A percentile compares a stretch with the other conserved stretches of the same genome.
These are phyloP conservation scores for Drosophila watanabei DNA, from an alignment of 1,140 invertebrate species.

Conservation along the genomic window DNA sequence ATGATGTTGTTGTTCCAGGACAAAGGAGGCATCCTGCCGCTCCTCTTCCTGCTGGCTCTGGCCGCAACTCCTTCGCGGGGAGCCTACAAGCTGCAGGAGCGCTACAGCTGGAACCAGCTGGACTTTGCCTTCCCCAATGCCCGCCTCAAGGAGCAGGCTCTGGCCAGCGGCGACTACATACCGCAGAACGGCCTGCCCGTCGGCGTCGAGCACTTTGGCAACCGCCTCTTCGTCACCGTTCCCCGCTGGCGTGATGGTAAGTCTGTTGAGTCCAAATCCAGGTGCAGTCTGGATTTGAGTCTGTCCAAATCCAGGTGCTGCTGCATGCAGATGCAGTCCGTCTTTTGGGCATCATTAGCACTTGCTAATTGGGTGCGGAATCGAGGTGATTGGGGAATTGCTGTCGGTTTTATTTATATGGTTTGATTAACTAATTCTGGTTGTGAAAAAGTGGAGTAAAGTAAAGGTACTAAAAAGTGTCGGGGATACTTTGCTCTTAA, in stretches of 20 bases:
- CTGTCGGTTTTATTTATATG: not conserved
- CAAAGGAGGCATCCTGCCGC: constrained; percentile 18
- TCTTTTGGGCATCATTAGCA: constrained; percentile 63
- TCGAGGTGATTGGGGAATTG: constrained; percentile 25
- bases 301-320: not conserved
- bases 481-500: too few relatives aligned
- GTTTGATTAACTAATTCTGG: not conserved
- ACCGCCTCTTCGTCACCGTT: constrained; percentile 92
- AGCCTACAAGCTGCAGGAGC: constrained; percentile 88
- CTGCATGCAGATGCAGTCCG: constrained; percentile 10
- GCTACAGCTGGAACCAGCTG: constrained; percentile 90
- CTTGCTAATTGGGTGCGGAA: constrained; percentile 26
- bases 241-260: constrained; percentile 90
- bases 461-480: too few relatives aligned
- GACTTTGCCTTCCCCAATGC: constrained; percentile 91
- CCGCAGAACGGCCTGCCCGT: constrained; percentile 92
- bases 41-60: constrained; percentile 12
- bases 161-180: constrained; percentile 88
- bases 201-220: constrained; percentile 91
- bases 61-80: constrained; percentile 55
- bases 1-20: constrained; percentile 5
- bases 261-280: constrained; percentile 29
- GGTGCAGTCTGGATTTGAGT: too few relatives aligned
- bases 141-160: constrained; percentile 87
- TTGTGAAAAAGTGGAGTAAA: not conserved